phyloP scores from a whole-genome alignment of 2,113 vertebrate species.

The Indicator indicator region DNA sequence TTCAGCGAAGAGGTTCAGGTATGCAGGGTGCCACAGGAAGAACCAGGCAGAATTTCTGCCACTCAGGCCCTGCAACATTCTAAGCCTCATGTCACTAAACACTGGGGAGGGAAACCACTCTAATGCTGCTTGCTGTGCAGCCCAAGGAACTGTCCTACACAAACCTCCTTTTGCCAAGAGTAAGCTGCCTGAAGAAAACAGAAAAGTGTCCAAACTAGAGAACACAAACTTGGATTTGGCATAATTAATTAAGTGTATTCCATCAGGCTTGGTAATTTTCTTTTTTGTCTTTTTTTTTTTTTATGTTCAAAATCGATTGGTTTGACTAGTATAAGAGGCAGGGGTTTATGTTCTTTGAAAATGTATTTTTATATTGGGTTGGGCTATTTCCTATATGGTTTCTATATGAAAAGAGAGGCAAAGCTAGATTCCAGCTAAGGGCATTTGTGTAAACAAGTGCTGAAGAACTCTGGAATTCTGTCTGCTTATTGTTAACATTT shows the following conservation, averaged over 20 bases:
- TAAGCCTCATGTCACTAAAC: neutral
- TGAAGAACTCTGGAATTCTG: constrained; percentile 33
- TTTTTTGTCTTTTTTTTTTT: neutral
- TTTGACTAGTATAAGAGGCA: neutral
- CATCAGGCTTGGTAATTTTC: neutral
- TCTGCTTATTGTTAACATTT: constrained; percentile 59
- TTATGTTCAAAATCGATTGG: neutral
- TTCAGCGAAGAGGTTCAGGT: neutral
- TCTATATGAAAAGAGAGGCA: neutral
- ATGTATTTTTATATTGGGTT: neutral
- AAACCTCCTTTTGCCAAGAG: neutral
- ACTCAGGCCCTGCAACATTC: neutral
- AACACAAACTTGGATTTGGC: neutral
- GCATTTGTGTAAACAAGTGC: constrained; percentile 41
- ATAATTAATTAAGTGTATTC: neutral
- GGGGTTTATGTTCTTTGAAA: neutral
- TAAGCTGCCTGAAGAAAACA: neutral
- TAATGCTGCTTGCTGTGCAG: neutral
- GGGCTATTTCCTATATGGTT: neutral
- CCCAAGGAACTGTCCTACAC: neutral
- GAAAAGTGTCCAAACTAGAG: neutral
- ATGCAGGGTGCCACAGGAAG: neutral
- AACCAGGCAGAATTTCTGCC: neutral
- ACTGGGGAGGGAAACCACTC: neutral
- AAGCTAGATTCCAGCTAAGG: neutral